Percentiles rank a stretch among this genome's conserved stretches.
Evolutionary conservation across 2,113 vertebrate species (phyloP).

Genomic region (Chrysemys picta): DNA sequence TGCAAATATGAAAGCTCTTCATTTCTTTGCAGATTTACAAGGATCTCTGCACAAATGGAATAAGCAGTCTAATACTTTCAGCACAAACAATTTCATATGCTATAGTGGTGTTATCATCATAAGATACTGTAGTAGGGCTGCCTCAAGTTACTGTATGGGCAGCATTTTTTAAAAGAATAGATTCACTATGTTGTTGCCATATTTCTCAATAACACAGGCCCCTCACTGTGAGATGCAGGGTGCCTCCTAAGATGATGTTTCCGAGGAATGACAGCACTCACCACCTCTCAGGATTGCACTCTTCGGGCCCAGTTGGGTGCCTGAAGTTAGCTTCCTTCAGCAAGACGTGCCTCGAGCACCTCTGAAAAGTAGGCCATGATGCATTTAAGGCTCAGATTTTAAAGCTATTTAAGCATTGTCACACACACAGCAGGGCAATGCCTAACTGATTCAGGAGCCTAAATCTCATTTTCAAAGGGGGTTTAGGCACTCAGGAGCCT

Average conservation of each 20-base stretch:
- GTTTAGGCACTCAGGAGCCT: neutral
- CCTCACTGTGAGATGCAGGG: neutral
- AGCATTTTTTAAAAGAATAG: constrained; percentile 9
- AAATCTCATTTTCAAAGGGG: neutral
- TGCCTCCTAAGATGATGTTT: neutral
- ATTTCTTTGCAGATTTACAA: neutral
- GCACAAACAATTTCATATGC: constrained; percentile 27
- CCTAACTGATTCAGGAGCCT: neutral
- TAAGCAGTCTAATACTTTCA: neutral
- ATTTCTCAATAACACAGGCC: neutral
- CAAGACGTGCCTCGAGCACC: neutral
- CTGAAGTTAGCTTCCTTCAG: neutral
- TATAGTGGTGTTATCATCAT: neutral
- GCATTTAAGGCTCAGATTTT: neutral
- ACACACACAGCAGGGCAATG: neutral
- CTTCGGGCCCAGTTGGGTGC: neutral
- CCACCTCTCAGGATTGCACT: neutral
- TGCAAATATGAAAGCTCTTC: neutral
- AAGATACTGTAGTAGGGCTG: neutral
- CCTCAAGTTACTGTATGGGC: neutral
- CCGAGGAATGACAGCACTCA: neutral
- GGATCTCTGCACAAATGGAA: neutral
- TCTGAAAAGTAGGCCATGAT: neutral
- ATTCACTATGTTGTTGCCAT: neutral
- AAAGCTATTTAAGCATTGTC: neutral